Conservation (phyloP, 2,113 vertebrate species). For the Lipotes vexillifer region DNA sequence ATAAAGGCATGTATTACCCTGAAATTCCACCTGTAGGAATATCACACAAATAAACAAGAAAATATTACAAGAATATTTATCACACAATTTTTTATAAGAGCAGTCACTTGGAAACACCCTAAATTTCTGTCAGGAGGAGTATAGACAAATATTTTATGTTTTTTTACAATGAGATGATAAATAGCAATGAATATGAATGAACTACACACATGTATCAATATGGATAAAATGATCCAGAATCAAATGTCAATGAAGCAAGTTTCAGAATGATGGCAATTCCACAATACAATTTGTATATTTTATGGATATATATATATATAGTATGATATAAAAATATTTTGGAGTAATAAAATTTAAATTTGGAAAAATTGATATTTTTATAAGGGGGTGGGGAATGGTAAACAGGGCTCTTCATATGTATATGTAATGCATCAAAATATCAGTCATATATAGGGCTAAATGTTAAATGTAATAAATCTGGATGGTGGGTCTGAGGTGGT, state of each 20-base stretch:
- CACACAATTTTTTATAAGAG: not conserved
- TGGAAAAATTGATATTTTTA: not conserved
- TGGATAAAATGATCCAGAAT: not conserved
- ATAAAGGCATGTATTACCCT: not conserved
- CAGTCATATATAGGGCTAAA: not conserved
- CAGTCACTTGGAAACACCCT: not conserved
- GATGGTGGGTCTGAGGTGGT: not conserved
- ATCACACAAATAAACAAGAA: not conserved
- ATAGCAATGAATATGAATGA: not conserved
- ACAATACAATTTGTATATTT: not conserved
- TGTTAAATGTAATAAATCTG: not conserved
- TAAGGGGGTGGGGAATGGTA: not conserved
- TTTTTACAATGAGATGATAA: not conserved
- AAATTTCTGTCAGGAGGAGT: not conserved
- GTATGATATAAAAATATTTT: not conserved
- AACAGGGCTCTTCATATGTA: not conserved
- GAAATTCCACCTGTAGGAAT: not conserved
- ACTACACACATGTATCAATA: not conserved
- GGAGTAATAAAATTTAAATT: not conserved
- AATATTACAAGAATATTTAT: not conserved
- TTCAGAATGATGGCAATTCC: not conserved
- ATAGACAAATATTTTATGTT: not conserved
- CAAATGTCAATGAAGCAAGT: not conserved
- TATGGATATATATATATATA: not conserved
- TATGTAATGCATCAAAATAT: not conserved